Percentiles rank a stretch among this genome's conserved stretches.
Conservation (phyloP, 2,113 vertebrate genomes). For the Psittacus erithacus region DNA sequence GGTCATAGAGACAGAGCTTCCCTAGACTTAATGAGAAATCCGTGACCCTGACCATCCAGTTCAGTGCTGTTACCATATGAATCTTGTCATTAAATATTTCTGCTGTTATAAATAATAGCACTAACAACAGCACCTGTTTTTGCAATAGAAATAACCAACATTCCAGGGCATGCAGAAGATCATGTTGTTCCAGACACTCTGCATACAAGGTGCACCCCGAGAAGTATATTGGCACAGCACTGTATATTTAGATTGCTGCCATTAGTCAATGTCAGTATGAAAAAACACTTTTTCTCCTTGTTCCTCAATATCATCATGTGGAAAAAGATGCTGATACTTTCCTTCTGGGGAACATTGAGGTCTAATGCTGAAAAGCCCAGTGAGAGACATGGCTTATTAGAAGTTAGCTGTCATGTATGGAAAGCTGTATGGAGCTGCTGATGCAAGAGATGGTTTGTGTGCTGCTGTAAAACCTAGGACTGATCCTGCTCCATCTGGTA, state of each 20-base stretch:
- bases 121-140: neutral
- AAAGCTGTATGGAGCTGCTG: neutral
- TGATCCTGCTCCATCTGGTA: neutral
- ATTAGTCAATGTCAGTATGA: neutral
- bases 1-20: neutral
- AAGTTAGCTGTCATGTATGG: neutral
- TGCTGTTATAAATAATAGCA: neutral
- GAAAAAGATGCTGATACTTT: neutral
- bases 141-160: neutral
- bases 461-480: neutral
- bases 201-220: neutral
- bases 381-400: neutral
- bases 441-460: neutral
- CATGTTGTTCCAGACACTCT: neutral
- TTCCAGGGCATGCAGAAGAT: neutral
- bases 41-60: neutral
- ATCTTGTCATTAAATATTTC: conserved; percentile 1
- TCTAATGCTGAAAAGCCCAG: neutral
- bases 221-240: neutral
- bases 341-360: neutral
- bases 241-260: neutral
- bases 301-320: neutral
- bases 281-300: neutral
- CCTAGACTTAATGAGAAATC: neutral
- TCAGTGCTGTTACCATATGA: neutral